Evolutionary conservation across 2,113 vertebrate genomes (phyloP).

Genomic region (Ceyx cyanopectus): DNA sequence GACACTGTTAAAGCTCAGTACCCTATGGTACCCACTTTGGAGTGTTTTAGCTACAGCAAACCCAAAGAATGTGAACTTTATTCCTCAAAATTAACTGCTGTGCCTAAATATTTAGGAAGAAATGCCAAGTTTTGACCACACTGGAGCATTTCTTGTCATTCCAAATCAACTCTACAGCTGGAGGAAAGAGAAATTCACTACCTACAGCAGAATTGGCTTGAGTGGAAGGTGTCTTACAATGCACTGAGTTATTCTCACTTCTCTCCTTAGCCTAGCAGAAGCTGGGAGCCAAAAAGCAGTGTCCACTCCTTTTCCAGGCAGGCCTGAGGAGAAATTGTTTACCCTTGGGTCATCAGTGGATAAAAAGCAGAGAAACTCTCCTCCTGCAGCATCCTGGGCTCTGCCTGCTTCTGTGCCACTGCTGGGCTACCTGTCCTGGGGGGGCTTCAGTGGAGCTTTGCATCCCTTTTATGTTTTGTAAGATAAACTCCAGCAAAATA

Average conservation of each 20-base stretch:
- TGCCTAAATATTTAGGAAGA: constrained; percentile 28
- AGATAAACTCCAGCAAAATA: neutral
- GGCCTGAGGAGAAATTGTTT: neutral
- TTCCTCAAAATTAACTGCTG: constrained; percentile 5
- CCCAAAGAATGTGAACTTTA: constrained; percentile 3
- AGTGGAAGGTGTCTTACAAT: neutral
- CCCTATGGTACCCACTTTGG: neutral
- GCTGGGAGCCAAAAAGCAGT: neutral
- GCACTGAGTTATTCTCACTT: neutral
- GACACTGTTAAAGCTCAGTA: neutral
- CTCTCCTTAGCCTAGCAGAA: neutral
- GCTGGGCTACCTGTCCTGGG: neutral
- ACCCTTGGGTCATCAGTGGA: neutral
- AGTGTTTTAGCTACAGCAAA: constrained; percentile 10
- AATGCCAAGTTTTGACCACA: neutral
- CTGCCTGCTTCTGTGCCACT: neutral
- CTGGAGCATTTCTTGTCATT: neutral
- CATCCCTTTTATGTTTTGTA: neutral
- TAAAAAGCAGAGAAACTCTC: neutral
- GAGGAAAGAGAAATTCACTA: neutral
- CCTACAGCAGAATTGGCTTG: neutral
- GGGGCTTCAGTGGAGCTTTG: rapidly evolving
- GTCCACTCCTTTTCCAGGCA: neutral
- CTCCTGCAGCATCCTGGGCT: neutral
- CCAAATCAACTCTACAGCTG: neutral